Percentiles rank a stretch among this genome's conserved stretches.
Evolutionary conservation across 2,113 vertebrate genomes (phyloP).

Genomic region (Bagarius yarrelli): DNA sequence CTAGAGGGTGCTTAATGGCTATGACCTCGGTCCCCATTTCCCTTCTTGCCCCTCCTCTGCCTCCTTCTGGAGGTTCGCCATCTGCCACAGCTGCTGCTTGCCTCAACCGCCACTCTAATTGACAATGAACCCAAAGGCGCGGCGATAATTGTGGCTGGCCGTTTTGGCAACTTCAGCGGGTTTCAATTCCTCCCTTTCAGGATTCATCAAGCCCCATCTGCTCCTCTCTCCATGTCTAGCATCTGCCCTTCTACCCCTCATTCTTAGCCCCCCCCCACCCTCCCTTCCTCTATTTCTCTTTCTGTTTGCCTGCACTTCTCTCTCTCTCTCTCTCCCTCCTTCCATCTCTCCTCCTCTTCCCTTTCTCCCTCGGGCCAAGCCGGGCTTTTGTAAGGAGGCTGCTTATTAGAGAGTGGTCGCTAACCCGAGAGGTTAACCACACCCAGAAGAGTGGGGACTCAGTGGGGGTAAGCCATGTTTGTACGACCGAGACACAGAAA

Average conservation of each 20-base stretch:
- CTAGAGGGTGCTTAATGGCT: slow-evolving; percentile 25
- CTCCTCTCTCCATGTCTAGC: slow-evolving; percentile 56
- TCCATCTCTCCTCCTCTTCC: slow-evolving; percentile 32
- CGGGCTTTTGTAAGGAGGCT: slow-evolving; percentile 57
- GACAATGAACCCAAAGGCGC: slow-evolving; percentile 71
- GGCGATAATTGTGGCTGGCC: slow-evolving; percentile 66
- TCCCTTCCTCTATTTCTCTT: neutral
- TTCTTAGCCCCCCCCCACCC: slow-evolving; percentile 2
- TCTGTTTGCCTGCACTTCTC: slow-evolving; percentile 58
- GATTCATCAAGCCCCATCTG: slow-evolving; percentile 73
- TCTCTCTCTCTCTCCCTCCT: slow-evolving; percentile 43
- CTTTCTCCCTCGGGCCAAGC: slow-evolving; percentile 38
- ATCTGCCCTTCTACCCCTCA: slow-evolving; percentile 52
- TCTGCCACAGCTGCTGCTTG: slow-evolving; percentile 78
- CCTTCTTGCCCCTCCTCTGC: slow-evolving; percentile 58
- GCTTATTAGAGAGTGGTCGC: slow-evolving; percentile 61
- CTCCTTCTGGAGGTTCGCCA: slow-evolving; percentile 75
- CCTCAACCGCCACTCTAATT: slow-evolving; percentile 72
- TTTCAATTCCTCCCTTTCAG: slow-evolving; percentile 71
- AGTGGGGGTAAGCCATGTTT: slow-evolving; percentile 54
- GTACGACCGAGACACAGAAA: slow-evolving; percentile 54
- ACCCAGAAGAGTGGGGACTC: slow-evolving; percentile 52
- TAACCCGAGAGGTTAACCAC: slow-evolving; percentile 60
- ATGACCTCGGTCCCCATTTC: slow-evolving; percentile 64
- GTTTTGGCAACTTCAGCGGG: slow-evolving; percentile 67